phyloP scores from a whole-genome alignment of 1,140 invertebrate genomes.

The Pseudoatta argentina region DNA sequence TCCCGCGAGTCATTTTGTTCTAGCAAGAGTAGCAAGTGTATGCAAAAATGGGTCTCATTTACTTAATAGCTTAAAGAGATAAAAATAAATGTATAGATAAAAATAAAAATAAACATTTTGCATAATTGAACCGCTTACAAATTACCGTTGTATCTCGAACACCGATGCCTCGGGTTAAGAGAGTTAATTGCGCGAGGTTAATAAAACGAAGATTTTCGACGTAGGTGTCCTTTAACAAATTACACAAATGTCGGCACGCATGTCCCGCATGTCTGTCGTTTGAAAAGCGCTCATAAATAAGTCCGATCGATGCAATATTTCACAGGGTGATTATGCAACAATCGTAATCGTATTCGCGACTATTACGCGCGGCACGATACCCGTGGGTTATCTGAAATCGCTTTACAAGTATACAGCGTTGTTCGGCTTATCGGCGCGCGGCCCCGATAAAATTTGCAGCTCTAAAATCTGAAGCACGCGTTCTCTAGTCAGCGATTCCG shows the following conservation, averaged over 20 bases:
- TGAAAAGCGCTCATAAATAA: conserved; percentile 54
- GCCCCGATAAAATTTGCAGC: conserved; percentile 53
- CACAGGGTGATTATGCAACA: conserved; percentile 51
- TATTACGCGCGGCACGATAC: conserved; percentile 42
- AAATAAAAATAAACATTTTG: neutral
- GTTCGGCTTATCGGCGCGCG: conserved; percentile 47
- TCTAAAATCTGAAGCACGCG: conserved; percentile 36
- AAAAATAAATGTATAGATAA: neutral
- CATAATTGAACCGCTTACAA: neutral
- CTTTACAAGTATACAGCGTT: conserved; percentile 56
- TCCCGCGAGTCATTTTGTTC: neutral
- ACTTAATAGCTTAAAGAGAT: neutral
- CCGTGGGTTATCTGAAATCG: conserved; percentile 55
- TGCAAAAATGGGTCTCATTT: neutral
- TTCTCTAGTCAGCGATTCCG: conserved; percentile 33
- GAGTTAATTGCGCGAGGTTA: neutral
- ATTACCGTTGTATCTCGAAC: conserved; percentile 9
- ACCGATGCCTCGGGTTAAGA: neutral
- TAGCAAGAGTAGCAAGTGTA: neutral
- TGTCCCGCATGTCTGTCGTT: neutral
- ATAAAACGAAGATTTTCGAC: neutral
- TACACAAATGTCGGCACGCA: conserved; percentile 8
- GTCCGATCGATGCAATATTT: conserved; percentile 50
- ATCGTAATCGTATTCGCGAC: conserved; percentile 48
- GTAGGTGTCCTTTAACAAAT: conserved; percentile 10